Percentiles rank a stretch among this genome's conserved stretches.
Evolutionary conservation across 2,797 vertebrate species (phyloP).

Genomic region (Lithobates sylvaticus): DNA sequence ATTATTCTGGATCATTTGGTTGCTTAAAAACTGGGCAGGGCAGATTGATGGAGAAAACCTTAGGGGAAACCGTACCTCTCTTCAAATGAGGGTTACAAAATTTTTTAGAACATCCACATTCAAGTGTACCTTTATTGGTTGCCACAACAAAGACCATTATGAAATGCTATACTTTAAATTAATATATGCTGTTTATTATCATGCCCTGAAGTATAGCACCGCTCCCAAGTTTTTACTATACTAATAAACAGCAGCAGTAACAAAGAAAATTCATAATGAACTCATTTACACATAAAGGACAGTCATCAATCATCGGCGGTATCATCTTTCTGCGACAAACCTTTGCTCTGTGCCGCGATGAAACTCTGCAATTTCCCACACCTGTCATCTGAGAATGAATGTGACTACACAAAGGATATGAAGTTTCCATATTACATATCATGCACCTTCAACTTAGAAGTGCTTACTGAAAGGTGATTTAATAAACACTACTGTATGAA

Average conservation of each 20-base stretch:
- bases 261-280: conserved; percentile 45
- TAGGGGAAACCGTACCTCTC: neutral
- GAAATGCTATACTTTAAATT: conserved; percentile 3
- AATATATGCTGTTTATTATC: conserved; percentile 11
- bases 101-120: neutral
- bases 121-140: neutral
- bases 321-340: conserved; percentile 27
- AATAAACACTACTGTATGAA: neutral
- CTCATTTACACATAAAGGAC: conserved; percentile 39
- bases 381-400: conserved; percentile 32
- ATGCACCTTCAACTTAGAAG: neutral
- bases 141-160: neutral
- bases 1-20: neutral
- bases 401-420: conserved; percentile 27
- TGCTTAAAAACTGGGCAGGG: too few relatives aligned
- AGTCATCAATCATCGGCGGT: conserved; percentile 22
- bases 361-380: conserved; percentile 33
- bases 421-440: conserved; percentile 24
- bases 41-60: neutral
- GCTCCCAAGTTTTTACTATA: conserved; percentile 8
- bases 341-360: neutral
- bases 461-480: conserved; percentile 5
- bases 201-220: conserved; percentile 21
- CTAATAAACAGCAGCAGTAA: conserved; percentile 16
- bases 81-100: neutral